Evolutionary conservation across 2,888 invertebrate genomes (phyloP), one percentile per base, ranked within the genome.

Genomic region (Stramonita haemastoma): DNA sequence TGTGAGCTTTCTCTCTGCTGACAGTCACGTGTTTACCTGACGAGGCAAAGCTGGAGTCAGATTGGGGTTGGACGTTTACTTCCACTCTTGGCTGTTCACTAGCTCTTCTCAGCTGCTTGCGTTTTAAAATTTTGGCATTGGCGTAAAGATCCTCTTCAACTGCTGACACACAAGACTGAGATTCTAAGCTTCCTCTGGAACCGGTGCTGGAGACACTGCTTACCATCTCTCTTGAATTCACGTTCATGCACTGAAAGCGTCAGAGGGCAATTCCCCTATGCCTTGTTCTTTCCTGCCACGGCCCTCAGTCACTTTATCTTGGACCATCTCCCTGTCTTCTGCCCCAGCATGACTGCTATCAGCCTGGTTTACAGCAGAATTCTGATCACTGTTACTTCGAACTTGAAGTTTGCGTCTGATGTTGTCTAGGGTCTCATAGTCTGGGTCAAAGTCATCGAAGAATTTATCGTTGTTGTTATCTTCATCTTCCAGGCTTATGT

Each of bases 111-210:
- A 46, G 22, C 46, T 83, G 81, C 81, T 83, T 83, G 36, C 81
- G 36, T 36, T 22, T 83, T 36, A 83, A 46, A 83, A 83, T 22
- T 83, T 83, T 83, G 22, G 81, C 81, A 46, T 83, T 83, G 36
- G 81, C 81, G 36, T 83, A 83, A 19, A 83, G 81, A 83, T 83
- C 81, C 5, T 79, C 77, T 79, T 79, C 15, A 32, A 79, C n/a
- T 34, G 32, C 77, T 79, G 77, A 32, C 13, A 79, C 17, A 32
- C 32, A 15, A 32, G 13, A 32, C 1, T 19, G 77, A 17, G 77
- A 32, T 1, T 79, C 32, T 17, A 15, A 79, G 32, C 29, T 79
- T 79, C 77, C 77, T 17, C 26, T 32, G 0, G 17, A 19, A 19
- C 32, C 34, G 17, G 19, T 15, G 26, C 34, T 26, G 26, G 77